Conservation (phyloP, 2,797 vertebrate species). For the Ptychadena robeensis region DNA sequence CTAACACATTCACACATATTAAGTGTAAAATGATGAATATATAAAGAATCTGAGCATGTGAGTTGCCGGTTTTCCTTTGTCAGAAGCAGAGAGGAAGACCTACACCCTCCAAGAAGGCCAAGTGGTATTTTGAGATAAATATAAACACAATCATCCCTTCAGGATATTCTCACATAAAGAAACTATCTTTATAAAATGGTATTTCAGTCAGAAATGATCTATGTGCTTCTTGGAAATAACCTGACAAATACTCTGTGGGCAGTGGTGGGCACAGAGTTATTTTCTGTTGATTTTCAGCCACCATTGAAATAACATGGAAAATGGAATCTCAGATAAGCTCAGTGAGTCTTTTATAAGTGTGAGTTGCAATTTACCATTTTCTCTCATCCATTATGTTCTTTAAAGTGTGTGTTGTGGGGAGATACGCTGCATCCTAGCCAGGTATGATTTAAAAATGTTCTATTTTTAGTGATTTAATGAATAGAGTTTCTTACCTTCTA, state of each 20-base stretch:
- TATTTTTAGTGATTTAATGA: conserved; percentile 47
- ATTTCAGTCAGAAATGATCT: conserved; percentile 15
- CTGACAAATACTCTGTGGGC: neutral
- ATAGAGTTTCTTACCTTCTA: conserved; percentile 21
- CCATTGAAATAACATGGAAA: conserved; percentile 30
- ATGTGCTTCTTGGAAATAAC: conserved; percentile 5
- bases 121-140: neutral
- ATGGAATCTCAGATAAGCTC: conserved; percentile 18
- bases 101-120: neutral
- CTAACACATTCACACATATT: too few relatives aligned
- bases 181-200: conserved; percentile 27
- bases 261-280: neutral
- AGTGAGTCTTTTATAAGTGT: neutral
- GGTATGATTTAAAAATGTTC: neutral
- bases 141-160: neutral
- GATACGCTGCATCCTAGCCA: neutral
- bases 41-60: neutral
- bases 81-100: neutral
- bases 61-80: neutral
- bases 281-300: neutral
- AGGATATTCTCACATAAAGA: conserved; percentile 14
- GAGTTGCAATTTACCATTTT: conserved; percentile 15
- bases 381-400: conserved; percentile 28
- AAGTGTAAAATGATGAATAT: neutral
- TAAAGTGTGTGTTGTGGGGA: conserved; percentile 11